These are phyloP conservation scores for Fragum sueziense DNA, from an alignment of 2,888 invertebrate genomes.

Conservation along the genomic window DNA sequence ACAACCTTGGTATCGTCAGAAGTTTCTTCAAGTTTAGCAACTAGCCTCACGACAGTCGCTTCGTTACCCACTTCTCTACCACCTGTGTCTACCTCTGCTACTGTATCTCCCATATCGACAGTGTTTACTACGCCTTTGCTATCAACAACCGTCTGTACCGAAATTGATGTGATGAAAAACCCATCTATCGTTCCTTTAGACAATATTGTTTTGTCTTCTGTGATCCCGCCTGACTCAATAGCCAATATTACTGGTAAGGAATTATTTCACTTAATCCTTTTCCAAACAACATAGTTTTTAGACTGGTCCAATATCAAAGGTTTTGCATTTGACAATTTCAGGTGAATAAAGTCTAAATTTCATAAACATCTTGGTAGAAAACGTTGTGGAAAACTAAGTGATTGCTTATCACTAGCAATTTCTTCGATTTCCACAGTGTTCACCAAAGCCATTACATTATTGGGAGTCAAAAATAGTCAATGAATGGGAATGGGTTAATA, in stretches of 20 bases:
- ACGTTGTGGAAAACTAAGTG: neutral
- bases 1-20: neutral
- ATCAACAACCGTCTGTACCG: neutral
- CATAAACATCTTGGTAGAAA: neutral
- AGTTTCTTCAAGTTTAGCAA: neutral
- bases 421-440: no score
- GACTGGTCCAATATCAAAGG: no score
- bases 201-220: neutral
- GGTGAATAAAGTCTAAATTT: no score
- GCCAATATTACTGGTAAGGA: slow-evolving; percentile 9
- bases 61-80: neutral
- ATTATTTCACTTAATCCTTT: no score
- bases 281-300: no score
- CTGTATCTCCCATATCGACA: neutral
- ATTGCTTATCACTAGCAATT: neutral
- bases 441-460: no score
- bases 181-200: slow-evolving; percentile 1
- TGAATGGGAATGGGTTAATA: no score
- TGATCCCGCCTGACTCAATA: neutral
- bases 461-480: no score
- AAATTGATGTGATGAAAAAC: slow-evolving; percentile 7
- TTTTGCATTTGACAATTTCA: no score
- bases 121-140: neutral
- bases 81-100: neutral
- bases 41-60: neutral